Conservation (phyloP, 2,113 vertebrate genomes). For the Pao palembangensis region DNA sequence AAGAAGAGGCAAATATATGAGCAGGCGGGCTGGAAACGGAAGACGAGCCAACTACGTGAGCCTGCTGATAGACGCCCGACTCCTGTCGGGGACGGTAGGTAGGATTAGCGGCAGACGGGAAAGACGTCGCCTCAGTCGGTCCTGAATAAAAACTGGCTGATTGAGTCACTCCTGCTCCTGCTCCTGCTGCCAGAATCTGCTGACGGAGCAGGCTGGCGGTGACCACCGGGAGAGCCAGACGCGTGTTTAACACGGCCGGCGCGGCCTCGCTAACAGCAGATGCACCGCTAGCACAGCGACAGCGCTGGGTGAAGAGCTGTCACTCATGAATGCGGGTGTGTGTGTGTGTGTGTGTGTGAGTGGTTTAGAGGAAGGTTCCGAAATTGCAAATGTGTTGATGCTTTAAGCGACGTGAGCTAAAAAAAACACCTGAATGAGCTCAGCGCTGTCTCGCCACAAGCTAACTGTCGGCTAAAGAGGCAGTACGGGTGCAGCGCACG, state of each 20-base stretch:
- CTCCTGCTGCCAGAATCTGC: conserved; percentile 6
- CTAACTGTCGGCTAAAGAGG: too few species aligned
- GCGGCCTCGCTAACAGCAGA: conserved; percentile 11
- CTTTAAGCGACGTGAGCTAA: too few species aligned
- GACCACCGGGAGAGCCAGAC: conserved; percentile 4
- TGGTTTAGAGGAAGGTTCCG: too few species aligned
- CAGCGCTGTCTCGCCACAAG: too few species aligned
- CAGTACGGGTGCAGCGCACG: too few species aligned
- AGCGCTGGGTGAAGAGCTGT: conserved; percentile 26
- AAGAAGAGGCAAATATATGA: neutral
- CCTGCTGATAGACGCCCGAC: neutral
- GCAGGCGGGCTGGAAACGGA: neutral
- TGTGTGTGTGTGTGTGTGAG: too few species aligned
- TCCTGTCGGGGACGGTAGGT: conserved; percentile 10
- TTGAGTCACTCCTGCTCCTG: conserved; percentile 2
- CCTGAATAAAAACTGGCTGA: neutral
- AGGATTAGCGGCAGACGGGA: conserved; percentile 17
- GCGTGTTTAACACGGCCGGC: conserved; percentile 9
- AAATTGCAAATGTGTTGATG: too few species aligned
- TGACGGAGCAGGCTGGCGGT: conserved; percentile 21
- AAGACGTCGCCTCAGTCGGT: conserved; percentile 25
- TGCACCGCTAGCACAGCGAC: neutral
- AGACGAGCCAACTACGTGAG: neutral
- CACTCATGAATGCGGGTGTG: neutral
- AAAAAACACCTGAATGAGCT: too few species aligned